Evolutionary conservation across 2,113 vertebrate species (phyloP).

Genomic region (Corydoras maculifer): DNA sequence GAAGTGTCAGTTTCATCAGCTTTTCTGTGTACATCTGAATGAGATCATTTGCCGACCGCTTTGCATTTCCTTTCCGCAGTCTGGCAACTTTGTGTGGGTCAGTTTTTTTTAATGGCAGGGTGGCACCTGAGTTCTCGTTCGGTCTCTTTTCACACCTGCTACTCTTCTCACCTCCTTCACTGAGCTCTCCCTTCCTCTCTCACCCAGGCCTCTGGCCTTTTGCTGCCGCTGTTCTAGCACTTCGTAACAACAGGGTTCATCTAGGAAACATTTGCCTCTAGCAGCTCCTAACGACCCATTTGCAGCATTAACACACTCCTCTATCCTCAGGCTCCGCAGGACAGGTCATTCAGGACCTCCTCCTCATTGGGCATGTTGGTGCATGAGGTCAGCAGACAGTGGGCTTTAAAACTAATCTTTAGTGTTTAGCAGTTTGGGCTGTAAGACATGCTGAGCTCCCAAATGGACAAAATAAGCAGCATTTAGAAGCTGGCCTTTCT

Average conservation of each 20-base stretch:
- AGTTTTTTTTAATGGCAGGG: conserved; percentile 3
- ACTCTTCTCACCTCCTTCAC: conserved; percentile 26
- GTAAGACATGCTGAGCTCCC: neutral
- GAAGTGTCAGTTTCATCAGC: neutral
- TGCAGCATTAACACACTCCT: conserved; percentile 8
- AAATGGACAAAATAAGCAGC: conserved; percentile 5
- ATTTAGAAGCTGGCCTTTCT: neutral
- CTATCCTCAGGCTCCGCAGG: conserved; percentile 1
- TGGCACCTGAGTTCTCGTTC: conserved; percentile 32
- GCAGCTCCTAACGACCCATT: conserved; percentile 21
- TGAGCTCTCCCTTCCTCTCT: conserved; percentile 43
- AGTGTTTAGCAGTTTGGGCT: neutral
- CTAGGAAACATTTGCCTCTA: neutral
- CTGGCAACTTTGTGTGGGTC: neutral
- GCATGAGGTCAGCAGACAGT: conserved; percentile 4
- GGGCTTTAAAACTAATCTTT: neutral
- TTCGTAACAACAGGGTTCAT: conserved; percentile 17
- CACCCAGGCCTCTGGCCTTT: conserved; percentile 15
- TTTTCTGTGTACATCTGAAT: conserved; percentile 12
- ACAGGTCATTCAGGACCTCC: conserved; percentile 3
- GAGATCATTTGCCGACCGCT: conserved; percentile 20
- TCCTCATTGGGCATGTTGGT: conserved; percentile 5
- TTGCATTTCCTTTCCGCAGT: neutral
- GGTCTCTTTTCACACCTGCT: conserved; percentile 42
- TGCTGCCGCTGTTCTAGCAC: conserved; percentile 29